These are phyloP conservation scores for Saguinus midas DNA, from an alignment of 2,113 vertebrate genomes.

Conservation along the genomic window DNA sequence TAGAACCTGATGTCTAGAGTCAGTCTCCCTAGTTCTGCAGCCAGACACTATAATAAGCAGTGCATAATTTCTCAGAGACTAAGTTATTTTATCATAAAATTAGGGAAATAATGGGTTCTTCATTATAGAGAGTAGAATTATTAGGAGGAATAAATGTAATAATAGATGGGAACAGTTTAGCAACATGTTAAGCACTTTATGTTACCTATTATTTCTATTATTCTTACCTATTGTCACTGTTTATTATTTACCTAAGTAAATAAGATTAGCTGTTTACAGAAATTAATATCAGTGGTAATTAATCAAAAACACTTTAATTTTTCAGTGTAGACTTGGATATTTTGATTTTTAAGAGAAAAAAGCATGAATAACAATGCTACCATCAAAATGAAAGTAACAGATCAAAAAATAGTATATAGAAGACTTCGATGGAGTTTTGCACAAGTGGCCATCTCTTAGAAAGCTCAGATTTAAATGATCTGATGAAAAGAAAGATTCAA, in stretches of 20 bases:
- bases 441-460: not conserved
- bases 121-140: not conserved
- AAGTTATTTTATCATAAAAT: not conserved
- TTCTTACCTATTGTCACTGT: not conserved
- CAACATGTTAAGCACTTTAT: not conserved
- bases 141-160: not conserved
- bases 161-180: not conserved
- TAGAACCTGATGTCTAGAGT: not conserved
- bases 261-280: not conserved
- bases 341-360: not conserved
- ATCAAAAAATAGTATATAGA: not conserved
- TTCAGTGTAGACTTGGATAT: not conserved
- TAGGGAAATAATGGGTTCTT: not conserved
- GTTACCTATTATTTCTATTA: not conserved
- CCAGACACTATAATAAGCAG: not conserved
- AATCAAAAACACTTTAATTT: not conserved
- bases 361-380: too few relatives aligned
- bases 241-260: not conserved
- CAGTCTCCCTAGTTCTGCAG: not conserved
- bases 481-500: not conserved
- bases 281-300: not conserved
- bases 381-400: not conserved
- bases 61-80: not conserved
- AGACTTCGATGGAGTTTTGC: not conserved
- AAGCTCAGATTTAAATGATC: not conserved